Conservation (phyloP, 1,140 invertebrate species). For the Cardiocondyla obscurior region DNA sequence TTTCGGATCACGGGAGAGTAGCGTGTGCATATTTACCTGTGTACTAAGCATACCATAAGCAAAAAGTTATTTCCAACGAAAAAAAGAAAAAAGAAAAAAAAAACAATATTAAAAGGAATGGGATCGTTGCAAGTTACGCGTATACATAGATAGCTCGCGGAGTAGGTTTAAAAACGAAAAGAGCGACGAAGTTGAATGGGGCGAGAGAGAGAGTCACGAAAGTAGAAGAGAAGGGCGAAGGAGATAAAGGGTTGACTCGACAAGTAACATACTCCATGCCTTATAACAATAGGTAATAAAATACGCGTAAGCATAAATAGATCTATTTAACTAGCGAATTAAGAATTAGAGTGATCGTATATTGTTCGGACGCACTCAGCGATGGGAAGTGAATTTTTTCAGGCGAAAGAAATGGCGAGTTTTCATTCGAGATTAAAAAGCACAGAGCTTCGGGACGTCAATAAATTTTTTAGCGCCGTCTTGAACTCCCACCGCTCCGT, state of each 20-base stretch:
- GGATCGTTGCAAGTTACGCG: constrained; percentile 37
- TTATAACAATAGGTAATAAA: constrained; percentile 82
- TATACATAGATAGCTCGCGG: constrained; percentile 37
- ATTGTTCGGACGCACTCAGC: constrained; percentile 24
- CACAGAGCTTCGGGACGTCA: constrained; percentile 1
- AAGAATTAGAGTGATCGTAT: constrained; percentile 19
- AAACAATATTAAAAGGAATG: constrained; percentile 18
- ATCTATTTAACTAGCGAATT: constrained; percentile 74
- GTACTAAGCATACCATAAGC: constrained; percentile 43
- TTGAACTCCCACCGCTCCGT: constrained; percentile 29
- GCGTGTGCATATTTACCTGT: constrained; percentile 29
- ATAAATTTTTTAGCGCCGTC: not conserved
- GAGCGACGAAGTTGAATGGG: constrained; percentile 34
- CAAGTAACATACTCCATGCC: constrained; percentile 83
- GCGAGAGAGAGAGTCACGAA: constrained; percentile 8
- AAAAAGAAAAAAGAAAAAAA: too few species aligned
- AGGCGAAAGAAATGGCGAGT: not conserved
- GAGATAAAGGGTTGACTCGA: constrained; percentile 56
- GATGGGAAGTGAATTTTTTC: constrained; percentile 22
- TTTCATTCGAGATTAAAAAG: not conserved
- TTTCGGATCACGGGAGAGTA: constrained; percentile 37
- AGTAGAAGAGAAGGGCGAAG: constrained; percentile 17
- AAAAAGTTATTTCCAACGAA: constrained; percentile 50
- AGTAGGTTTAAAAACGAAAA: constrained; percentile 42
- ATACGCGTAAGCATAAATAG: constrained; percentile 78